Evolutionary conservation across 2,113 vertebrate genomes (phyloP), one percentile per base, ranked within the genome.

Genomic region (Motacilla tschutschensis): DNA sequence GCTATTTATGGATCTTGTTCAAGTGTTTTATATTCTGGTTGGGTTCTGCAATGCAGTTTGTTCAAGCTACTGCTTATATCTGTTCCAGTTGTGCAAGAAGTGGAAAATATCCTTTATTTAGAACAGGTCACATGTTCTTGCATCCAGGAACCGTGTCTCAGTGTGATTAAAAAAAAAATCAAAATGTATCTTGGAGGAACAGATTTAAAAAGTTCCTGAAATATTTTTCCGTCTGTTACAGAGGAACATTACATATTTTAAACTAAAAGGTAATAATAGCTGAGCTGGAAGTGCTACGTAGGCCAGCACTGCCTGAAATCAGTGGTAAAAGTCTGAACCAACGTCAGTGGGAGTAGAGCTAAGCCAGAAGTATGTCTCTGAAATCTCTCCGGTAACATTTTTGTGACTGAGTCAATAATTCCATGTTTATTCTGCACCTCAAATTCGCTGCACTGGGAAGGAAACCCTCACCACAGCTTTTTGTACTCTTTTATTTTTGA

Each of bases 101-200:
- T 98, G 97, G 97, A 97, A 98, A 97, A 97, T 97, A 97, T 97
- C 95, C 97, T 98, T 98, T 97, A 97, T 98, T 98, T 98, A 97
- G 97, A 97, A 97, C 95, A 94, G 94, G 96, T 97, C 97, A 98
- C 97, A 96, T 97, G 97, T 94, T 92, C 95, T 95, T 95, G 95
- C 96, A 96, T 96, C 96, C 96, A 97, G 95, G 95, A 97, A 95
- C 95, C 76, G 78, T 40, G 93, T 94, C 95, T 97, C 94, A 96
- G 92, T 94, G 89, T 94, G 93, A 79, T 89, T 91, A 36, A 87
- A 92, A 86, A 92, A 87, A 86, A 47, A 67, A 63, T 12, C 91
- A 96, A 96, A 95, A 95, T 67, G 84, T 92, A 87, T 96, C 94
- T 97, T 93, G 85, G 78, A 95, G 93, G 96, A 96, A 96, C 96